A percentile compares a stretch with the other conserved stretches of the same genome.
Evolutionary conservation across 2,888 invertebrate genomes (phyloP).

Genomic region (Lepidochitona cinerea): DNA sequence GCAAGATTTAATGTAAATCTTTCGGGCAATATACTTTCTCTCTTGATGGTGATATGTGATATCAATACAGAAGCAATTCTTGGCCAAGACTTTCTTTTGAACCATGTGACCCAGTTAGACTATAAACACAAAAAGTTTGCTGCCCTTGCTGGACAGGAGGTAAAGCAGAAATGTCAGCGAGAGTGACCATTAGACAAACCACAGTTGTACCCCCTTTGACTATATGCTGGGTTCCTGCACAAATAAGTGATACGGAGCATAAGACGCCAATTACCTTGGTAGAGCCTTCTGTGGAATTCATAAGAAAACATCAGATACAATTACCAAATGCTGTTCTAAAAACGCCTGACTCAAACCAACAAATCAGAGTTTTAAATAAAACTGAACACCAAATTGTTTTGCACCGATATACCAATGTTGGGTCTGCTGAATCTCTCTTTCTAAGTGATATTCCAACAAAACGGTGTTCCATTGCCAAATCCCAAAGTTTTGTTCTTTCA

Average conservation of each 20-base stretch:
- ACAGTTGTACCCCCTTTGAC: not conserved
- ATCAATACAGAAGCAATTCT: not conserved
- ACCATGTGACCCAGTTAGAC: not conserved
- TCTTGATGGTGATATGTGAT: not conserved
- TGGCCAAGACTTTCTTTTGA: conserved; percentile 7
- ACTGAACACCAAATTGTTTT: no score
- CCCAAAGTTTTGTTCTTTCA: not conserved
- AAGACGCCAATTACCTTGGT: no score
- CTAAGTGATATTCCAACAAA: not conserved
- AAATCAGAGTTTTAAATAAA: no score
- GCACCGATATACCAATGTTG: no score
- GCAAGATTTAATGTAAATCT: not conserved
- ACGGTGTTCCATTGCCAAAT: not conserved
- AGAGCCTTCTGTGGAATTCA: no score
- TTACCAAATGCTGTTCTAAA: no score
- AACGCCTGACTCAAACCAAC: no score
- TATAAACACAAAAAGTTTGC: not conserved
- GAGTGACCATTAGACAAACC: not conserved
- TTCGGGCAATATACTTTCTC: not conserved
- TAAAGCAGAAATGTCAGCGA: not conserved
- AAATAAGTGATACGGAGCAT: not conserved
- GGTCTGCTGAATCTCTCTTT: no score
- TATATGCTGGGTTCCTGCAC: not conserved
- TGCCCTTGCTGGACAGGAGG: conserved; percentile 5
- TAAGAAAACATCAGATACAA: no score